Conservation (phyloP, 2,888 invertebrate genomes). For the Portevinia maculata region DNA sequence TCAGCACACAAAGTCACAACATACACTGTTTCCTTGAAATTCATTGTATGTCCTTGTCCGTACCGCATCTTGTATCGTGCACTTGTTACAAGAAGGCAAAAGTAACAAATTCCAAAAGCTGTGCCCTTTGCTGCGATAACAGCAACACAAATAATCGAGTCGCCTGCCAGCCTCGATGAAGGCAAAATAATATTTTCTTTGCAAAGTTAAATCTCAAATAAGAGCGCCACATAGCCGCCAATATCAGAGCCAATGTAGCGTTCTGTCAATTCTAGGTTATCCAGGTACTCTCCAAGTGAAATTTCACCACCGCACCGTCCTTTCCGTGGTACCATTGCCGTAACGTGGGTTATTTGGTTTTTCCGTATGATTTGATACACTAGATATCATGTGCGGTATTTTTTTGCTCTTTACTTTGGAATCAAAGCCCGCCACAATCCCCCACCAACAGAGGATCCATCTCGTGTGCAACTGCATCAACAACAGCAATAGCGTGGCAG, state of each 20-base stretch:
- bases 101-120: not conserved
- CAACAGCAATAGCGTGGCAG: constrained; percentile 10
- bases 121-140: not conserved
- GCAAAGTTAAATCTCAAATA: constrained; percentile 43
- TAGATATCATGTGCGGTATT: constrained; percentile 20
- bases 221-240: not conserved
- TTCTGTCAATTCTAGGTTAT: constrained; percentile 31
- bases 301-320: constrained; percentile 1
- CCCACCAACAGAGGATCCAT: constrained; percentile 4
- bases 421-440: constrained; percentile 24
- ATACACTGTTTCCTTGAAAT: constrained; percentile 15
- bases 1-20: not conserved
- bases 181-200: constrained; percentile 40
- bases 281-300: constrained; percentile 23
- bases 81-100: not conserved
- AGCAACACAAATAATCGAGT: constrained; percentile 16
- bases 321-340: constrained; percentile 5
- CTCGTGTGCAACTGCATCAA: constrained; percentile 21
- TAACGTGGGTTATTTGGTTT: constrained; percentile 43
- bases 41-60: not conserved
- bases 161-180: constrained; percentile 5
- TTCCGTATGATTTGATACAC: constrained; percentile 14
- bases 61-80: not conserved
- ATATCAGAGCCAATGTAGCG: constrained; percentile 13
- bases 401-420: constrained; percentile 19